Conservation (phyloP, 2,888 invertebrate species). For the Linnaemya vulpina region DNA sequence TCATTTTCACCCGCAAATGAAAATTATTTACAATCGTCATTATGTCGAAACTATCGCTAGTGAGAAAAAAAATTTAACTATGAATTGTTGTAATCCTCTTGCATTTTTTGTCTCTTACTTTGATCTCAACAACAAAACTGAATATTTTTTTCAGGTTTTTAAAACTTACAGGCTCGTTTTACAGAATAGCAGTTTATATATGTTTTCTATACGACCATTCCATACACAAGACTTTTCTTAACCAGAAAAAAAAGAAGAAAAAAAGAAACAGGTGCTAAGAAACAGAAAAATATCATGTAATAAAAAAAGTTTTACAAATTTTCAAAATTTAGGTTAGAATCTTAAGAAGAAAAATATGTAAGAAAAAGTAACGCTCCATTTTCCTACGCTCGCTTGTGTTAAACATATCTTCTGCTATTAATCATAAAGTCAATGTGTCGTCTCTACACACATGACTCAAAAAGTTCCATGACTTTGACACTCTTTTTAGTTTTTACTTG, state of each 20-base stretch:
- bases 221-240: conserved; percentile 36
- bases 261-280: conserved; percentile 51
- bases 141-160: neutral
- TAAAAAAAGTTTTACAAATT: neutral
- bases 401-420: conserved; percentile 16
- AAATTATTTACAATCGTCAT: too few species aligned
- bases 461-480: conserved; percentile 8
- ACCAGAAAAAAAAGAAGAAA: neutral
- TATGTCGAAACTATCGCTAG: too few species aligned
- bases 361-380: conserved; percentile 60
- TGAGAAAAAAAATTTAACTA: too few species aligned
- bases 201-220: conserved; percentile 2
- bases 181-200: conserved; percentile 2
- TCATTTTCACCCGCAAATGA: too few species aligned
- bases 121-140: too few species aligned
- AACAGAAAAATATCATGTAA: conserved; percentile 7
- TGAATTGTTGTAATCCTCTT: too few species aligned
- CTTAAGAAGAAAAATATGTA: neutral
- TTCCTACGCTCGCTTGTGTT: conserved; percentile 64
- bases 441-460: neutral
- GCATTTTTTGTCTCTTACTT: too few species aligned
- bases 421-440: neutral
- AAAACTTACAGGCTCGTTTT: neutral
- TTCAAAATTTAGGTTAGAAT: conserved; percentile 28
- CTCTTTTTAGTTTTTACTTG: conserved; percentile 69